Base-by-base conservation (phyloP, 2,888 invertebrate genomes). In the Sthenelais limicola region DNA sequence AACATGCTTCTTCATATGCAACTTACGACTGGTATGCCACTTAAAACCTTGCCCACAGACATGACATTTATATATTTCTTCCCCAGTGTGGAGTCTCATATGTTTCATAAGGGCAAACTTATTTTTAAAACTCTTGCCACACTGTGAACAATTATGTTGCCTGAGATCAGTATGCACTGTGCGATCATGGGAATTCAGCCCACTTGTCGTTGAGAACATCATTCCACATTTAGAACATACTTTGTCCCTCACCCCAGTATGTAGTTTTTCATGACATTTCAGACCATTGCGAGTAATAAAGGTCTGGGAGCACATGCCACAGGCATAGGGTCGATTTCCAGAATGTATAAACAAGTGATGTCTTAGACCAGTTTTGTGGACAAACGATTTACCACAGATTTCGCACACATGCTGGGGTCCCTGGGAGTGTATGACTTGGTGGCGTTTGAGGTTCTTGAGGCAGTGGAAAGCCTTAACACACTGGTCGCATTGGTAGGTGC, bases 1-100 rank as follows among this genome's bases (percentile, higher is more conserved):
- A n/a, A n/a, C n/a, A n/a, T 62, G 62, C 21, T 62, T 62, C 38
- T 62, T 62, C 62, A 62, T 62, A 43, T 62, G 62, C 2, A 62
- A 38, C 38, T 62, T 62, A 5, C 62, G 62, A 28, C 62, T 62
- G 4, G 62, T 62, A 26, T 62, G 62, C 62, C 62, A 62, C 62
- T 62, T 62, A 24, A 62, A 62, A 24, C 38, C 62, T 18, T 62
- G 38, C 35, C 62, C 62, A 38, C 62, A 62, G 2, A 62, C 38
- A 1, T 9, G 18, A 26, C 62, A 62, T 24, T 21, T 24, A 24
- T 62, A 62, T 5, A 21, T 21, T 15, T 7, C 24, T 7, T 21
- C 38, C 1, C 62, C 62, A 21, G 62, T n/a, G 38, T 62, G 62
- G 62, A 38, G 43, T 9, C 62, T 35, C 62, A 38, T 62, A 24